Evolutionary conservation across 23 tunicate species (phyloP).

Genomic region (Phallusia fumigata): DNA sequence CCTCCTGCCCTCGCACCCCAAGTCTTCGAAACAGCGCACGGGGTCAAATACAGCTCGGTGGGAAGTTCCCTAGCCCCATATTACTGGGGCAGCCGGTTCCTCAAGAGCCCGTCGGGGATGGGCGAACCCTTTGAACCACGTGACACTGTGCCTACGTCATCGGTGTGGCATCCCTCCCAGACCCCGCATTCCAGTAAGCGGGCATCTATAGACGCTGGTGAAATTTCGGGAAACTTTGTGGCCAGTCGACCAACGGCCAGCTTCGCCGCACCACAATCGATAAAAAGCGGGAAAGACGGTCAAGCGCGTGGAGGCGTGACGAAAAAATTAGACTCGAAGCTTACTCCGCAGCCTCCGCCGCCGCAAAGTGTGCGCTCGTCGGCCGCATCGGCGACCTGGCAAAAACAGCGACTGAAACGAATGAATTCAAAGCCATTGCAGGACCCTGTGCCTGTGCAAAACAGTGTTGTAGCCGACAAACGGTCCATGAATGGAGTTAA

Average conservation of each 20-base stretch:
- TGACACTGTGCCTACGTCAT: slow-evolving; percentile 3
- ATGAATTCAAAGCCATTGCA: slow-evolving; percentile 6
- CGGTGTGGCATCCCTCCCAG: neutral
- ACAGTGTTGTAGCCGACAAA: neutral
- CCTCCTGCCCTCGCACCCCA: slow-evolving; percentile 20
- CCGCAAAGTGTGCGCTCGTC: neutral
- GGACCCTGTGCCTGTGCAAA: neutral
- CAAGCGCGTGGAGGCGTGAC: neutral
- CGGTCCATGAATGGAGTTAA: neutral
- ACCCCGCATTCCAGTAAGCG: neutral
- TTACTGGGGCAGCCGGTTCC: slow-evolving; percentile 29
- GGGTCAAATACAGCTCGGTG: slow-evolving; percentile 51
- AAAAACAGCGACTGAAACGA: slow-evolving; percentile 35
- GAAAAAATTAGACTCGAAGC: neutral
- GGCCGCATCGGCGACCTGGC: slow-evolving; percentile 33
- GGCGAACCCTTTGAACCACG: neutral
- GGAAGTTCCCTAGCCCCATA: slow-evolving; percentile 14
- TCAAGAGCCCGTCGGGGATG: slow-evolving; percentile 38
- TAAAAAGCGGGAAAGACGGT: neutral
- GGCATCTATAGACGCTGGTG: neutral
- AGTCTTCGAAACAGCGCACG: slow-evolving; percentile 56
- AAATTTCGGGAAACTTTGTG: neutral
- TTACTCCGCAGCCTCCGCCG: neutral
- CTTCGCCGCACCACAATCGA: neutral
- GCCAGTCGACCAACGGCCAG: neutral